Conservation (phyloP, 92 coral and sea anemone species). For the Hydrozoanthus gracilis region DNA sequence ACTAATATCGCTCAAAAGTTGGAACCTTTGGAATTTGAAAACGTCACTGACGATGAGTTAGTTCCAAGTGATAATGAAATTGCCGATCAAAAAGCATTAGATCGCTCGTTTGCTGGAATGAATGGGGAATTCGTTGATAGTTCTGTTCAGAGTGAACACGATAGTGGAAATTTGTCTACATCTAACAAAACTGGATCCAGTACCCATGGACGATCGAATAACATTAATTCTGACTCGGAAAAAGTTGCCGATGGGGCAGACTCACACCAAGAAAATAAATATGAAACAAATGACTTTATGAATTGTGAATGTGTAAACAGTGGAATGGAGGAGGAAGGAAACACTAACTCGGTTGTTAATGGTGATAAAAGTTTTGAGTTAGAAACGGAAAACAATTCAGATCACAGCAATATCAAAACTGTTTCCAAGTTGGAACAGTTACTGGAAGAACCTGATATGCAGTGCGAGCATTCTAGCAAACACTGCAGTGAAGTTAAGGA, state of each 20-base stretch:
- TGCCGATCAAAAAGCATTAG: neutral
- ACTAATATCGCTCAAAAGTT: conserved; percentile 59
- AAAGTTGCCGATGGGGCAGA: neutral
- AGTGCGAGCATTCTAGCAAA: conserved; percentile 93
- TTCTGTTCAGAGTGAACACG: neutral
- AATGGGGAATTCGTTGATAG: conserved; percentile 20
- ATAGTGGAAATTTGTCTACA: neutral
- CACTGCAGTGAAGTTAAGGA: conserved; percentile 39
- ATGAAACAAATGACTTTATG: conserved; percentile 54
- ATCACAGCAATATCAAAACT: conserved; percentile 89
- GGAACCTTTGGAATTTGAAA: conserved; percentile 83
- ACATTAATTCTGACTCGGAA: conserved; percentile 9
- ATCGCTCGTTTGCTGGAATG: conserved; percentile 18
- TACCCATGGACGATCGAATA: conserved; percentile 2
- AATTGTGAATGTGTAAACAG: conserved; percentile 70
- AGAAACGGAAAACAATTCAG: conserved; percentile 62
- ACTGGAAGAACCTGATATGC: conserved; percentile 85
- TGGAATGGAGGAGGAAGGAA: conserved; percentile 49
- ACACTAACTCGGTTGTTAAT: conserved; percentile 31
- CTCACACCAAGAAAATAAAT: conserved; percentile 43
- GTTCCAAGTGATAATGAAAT: conserved; percentile 67
- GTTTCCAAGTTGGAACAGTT: conserved; percentile 68
- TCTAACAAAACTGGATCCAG: neutral
- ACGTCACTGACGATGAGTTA: conserved; percentile 89
- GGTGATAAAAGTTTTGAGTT: conserved; percentile 17